phyloP scores from a whole-genome alignment of 92 coral and sea anemone genomes.

The Palythoa caribaeorum region DNA sequence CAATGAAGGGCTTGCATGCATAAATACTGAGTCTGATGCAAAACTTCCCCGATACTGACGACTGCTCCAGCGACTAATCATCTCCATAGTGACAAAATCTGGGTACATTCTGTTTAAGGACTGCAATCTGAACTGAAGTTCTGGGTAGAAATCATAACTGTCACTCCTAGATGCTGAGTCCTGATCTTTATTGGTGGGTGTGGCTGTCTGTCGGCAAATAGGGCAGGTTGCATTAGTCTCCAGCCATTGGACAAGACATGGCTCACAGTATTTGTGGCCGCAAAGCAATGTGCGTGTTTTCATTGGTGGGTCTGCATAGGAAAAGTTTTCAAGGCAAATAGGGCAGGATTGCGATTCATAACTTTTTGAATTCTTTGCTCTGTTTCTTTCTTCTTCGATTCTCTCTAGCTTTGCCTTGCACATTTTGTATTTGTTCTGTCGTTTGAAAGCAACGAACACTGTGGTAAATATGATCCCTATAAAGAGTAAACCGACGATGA shows the following conservation, averaged over 20 bases:
- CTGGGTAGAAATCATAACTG: conserved; percentile 73
- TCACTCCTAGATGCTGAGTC: conserved; percentile 1
- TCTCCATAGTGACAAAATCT: conserved; percentile 57
- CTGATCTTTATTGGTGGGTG: conserved; percentile 30
- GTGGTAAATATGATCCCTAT: conserved; percentile 43
- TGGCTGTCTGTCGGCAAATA: conserved; percentile 84
- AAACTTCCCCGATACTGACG: conserved; percentile 72
- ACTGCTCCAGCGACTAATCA: conserved; percentile 80
- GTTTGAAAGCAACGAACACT: conserved; percentile 44
- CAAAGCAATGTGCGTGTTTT: conserved; percentile 70
- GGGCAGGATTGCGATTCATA: conserved; percentile 84
- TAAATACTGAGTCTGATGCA: conserved; percentile 68
- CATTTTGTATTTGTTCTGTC: conserved; percentile 53
- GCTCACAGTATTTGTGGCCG: conserved; percentile 95
- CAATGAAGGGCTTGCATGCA: conserved; percentile 42
- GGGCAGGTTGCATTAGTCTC: conserved; percentile 89
- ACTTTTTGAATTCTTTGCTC: conserved; percentile 63
- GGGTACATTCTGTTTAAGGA: conserved; percentile 77
- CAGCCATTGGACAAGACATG: conserved; percentile 84
- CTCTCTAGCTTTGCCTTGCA: conserved; percentile 72
- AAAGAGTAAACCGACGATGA: conserved; percentile 57
- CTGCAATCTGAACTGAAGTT: conserved; percentile 77
- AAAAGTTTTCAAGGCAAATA: conserved; percentile 85
- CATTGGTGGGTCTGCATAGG: conserved; percentile 55
- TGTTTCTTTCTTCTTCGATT: conserved; percentile 80